Evolutionary conservation across 2,888 invertebrate species (phyloP), one percentile per base, ranked within the genome.

Genomic region (Orthosia cruda): DNA sequence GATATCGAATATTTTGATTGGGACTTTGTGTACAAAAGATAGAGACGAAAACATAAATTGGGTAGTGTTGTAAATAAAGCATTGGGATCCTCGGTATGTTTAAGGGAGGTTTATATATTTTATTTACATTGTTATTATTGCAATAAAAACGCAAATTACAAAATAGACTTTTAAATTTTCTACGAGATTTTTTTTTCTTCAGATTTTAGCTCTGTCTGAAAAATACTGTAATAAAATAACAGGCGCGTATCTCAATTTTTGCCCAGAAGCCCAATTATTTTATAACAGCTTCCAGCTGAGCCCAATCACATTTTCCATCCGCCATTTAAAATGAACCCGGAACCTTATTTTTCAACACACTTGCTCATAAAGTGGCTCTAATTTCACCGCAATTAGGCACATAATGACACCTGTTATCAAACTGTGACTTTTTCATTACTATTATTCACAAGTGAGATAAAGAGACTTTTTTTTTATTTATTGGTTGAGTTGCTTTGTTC

Each of bases 1-100:
- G 59, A 68, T 63, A 83, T 26, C 11, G 4, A 66, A 55, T 11
- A 32, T 75, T 83, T 73, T 77, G 61, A 74, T 81, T 81, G 68
- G 26, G 40, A 45, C 40, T 81, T 84, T 81, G n/a, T 61, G 15
- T 80, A 52, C 71, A 52, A 82, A 80, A 61, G 15, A 40, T 61
- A 45, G 1, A n/a, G 20, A 40, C 16, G 23, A 47, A 65, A 65
- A 68, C 40, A 61, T 59, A 71, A 54, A 69, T 32, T 40, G 3
- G 62, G 11, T 23, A 13, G 52, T 5, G 32, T 18, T 23, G 50
- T 57, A 54, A 32, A 50, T 18, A 32, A 63, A 13, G n/a, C 0
- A 52, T 23, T 59, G 4, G 20, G 13, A 26, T 20, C 49, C 12
- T 58, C 16, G 11, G 26, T 13, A 18, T 26, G 15, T 26, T 26